These are phyloP conservation scores for Cassiopea andromeda DNA, from an alignment of 30 jellyfish, hydroid and myxozoan species.

Conservation along the genomic window DNA sequence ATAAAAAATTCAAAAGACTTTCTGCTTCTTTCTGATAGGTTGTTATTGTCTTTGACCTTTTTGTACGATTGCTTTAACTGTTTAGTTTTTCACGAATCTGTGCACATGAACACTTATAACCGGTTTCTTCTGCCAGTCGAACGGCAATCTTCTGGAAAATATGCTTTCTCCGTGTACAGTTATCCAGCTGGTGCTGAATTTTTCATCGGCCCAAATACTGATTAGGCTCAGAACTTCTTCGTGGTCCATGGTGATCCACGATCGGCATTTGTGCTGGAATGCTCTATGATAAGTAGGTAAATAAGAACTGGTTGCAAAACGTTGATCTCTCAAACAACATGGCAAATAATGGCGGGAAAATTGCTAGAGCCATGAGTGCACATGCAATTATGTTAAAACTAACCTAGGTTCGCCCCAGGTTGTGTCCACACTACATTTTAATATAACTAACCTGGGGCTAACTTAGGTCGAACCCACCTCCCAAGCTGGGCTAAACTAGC, in stretches of 20 bases:
- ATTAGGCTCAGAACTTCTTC: conserved; percentile 22
- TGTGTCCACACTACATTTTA: conserved; percentile 2
- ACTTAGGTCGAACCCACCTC: conserved; percentile 1
- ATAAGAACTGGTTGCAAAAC: background rate
- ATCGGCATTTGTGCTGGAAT: background rate
- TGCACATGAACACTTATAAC: background rate
- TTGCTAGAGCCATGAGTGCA: background rate
- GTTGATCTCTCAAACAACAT: background rate
- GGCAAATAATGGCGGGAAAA: background rate
- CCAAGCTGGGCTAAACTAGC: background rate
- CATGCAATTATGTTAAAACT: conserved; percentile 17
- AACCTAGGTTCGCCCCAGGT: conserved; percentile 37
- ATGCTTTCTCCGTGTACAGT: conserved; percentile 23
- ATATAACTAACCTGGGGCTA: conserved; percentile 3
- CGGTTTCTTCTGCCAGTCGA: conserved; percentile 20
- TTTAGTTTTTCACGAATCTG: conserved; percentile 36
- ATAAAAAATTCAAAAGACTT: conserved; percentile 28
- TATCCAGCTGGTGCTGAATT: conserved; percentile 25
- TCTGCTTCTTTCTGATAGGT: background rate
- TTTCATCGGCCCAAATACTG: conserved; percentile 21
- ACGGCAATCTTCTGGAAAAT: conserved; percentile 15
- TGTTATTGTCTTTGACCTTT: conserved; percentile 10
- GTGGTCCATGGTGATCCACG: conserved; percentile 15
- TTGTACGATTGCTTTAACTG: conserved; percentile 16
- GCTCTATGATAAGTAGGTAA: background rate